phyloP scores from a whole-genome alignment of 92 coral and sea anemone species.

The Parazoanthus darwini region DNA sequence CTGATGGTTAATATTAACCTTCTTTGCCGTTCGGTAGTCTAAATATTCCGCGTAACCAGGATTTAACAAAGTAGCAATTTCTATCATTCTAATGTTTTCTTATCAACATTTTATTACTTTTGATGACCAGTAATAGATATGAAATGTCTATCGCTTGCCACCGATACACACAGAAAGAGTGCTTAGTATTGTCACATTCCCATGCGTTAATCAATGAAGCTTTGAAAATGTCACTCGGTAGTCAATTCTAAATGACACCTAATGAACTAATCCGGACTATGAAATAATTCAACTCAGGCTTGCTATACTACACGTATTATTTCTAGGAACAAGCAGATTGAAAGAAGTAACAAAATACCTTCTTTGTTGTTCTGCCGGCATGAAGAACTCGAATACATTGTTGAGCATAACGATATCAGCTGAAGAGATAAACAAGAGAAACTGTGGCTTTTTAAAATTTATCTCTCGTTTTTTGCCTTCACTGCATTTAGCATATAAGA shows the following conservation, averaged over 20 bases:
- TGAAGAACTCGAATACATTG: conserved; percentile 84
- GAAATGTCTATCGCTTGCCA: too few relatives aligned
- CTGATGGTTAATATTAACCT: neutral
- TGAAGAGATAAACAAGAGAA: conserved; percentile 21
- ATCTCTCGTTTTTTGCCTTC: too few relatives aligned
- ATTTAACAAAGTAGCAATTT: too few relatives aligned
- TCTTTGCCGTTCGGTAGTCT: too few relatives aligned
- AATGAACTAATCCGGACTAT: neutral
- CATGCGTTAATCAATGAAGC: neutral
- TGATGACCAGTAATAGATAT: too few relatives aligned
- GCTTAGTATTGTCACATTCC: too few relatives aligned
- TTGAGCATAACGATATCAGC: conserved; percentile 81
- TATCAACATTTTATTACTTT: too few relatives aligned
- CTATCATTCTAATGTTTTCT: too few relatives aligned
- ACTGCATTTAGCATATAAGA: neutral
- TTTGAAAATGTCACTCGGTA: neutral
- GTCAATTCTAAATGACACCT: neutral
- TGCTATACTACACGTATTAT: too few relatives aligned
- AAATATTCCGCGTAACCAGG: too few relatives aligned
- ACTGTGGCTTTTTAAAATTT: too few relatives aligned
- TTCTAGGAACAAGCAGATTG: neutral
- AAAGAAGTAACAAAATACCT: conserved; percentile 50
- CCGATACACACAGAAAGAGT: neutral
- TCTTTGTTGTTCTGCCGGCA: conserved; percentile 66
- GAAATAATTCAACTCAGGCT: neutral